A percentile compares a stretch with the other conserved stretches of the same genome.
phyloP scores from a whole-genome alignment of 2,888 invertebrate species.

The Hedya salicella region DNA sequence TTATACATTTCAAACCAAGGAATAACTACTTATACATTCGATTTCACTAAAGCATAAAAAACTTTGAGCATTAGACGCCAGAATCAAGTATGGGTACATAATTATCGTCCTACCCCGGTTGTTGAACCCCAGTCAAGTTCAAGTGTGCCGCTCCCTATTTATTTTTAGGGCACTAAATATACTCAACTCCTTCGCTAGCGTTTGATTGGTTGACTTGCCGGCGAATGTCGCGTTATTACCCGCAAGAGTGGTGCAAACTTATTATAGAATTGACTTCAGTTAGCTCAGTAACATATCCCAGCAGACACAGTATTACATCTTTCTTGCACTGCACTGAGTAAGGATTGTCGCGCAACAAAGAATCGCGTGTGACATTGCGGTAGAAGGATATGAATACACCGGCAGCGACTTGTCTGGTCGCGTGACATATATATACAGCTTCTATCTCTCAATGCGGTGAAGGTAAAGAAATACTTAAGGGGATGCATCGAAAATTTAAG shows the following conservation, averaged over 20 bases:
- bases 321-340: too few relatives aligned
- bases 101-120: slow-evolving; percentile 66
- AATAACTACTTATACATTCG: neutral
- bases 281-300: slow-evolving; percentile 12
- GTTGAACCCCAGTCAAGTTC: slow-evolving; percentile 77
- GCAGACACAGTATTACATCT: too few relatives aligned
- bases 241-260: slow-evolving; percentile 17
- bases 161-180: slow-evolving; percentile 80
- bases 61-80: slow-evolving; percentile 12
- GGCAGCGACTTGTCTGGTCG: too few relatives aligned
- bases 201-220: slow-evolving; percentile 37
- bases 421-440: too few relatives aligned
- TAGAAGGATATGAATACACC: too few relatives aligned
- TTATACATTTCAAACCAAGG: too few relatives aligned
- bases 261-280: slow-evolving; percentile 20
- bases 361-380: too few relatives aligned
- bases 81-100: slow-evolving; percentile 48
- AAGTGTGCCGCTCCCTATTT: slow-evolving; percentile 72
- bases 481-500: too few relatives aligned
- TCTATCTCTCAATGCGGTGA: too few relatives aligned
- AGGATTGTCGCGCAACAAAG: too few relatives aligned
- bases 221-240: slow-evolving; percentile 39
- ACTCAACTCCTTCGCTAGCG: slow-evolving; percentile 66
- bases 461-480: too few relatives aligned
- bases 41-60: slow-evolving; percentile 2